Evolutionary conservation across 2,888 invertebrate species (phyloP).

Genomic region (Polia nebulosa): DNA sequence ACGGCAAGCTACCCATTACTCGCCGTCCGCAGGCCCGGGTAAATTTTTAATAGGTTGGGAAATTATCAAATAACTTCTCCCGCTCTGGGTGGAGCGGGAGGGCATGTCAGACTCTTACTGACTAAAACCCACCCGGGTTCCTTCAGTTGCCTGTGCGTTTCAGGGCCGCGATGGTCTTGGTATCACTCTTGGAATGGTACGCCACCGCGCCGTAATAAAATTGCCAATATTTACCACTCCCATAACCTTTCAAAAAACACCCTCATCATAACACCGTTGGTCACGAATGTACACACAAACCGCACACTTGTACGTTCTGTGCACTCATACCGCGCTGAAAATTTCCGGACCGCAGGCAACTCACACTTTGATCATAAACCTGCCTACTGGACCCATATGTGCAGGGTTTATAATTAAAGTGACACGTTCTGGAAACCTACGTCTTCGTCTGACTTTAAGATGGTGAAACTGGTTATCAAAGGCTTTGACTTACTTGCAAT

Average conservation of each 20-base stretch:
- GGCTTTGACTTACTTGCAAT: not conserved
- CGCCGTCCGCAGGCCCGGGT: no score
- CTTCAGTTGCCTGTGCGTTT: no score
- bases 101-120: no score
- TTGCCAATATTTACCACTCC: not conserved
- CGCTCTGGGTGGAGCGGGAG: no score
- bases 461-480: not conserved
- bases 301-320: slow-evolving; percentile 12
- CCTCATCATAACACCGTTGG: not conserved
- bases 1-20: no score
- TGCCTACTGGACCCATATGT: not conserved
- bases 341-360: slow-evolving; percentile 35
- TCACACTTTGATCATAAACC: slow-evolving; percentile 7
- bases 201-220: not conserved
- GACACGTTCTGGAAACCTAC: not conserved
- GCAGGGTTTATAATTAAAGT: slow-evolving; percentile 13
- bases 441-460: not conserved
- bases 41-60: no score
- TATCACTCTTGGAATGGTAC: no score
- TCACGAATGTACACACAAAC: slow-evolving; percentile 31
- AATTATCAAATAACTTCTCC: no score
- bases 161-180: no score
- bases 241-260: not conserved
- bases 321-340: slow-evolving; percentile 19
- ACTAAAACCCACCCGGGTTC: no score